These are phyloP conservation scores for Cryptotis parvus DNA, from an alignment of 2,113 vertebrate genomes.

Conservation along the genomic window DNA sequence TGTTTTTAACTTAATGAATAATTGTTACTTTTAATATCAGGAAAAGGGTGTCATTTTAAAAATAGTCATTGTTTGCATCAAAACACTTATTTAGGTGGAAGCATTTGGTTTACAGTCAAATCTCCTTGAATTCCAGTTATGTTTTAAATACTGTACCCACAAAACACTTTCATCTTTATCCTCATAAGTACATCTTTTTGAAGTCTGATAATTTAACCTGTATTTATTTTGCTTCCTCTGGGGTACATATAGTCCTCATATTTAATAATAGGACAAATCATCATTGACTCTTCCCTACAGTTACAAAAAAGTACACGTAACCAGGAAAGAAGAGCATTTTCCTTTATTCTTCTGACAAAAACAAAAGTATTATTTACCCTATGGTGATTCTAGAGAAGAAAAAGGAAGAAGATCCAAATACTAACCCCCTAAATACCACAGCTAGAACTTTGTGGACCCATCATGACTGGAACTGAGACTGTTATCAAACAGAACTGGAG, in stretches of 20 bases:
- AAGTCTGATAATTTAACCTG: constrained; percentile 25
- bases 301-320: neutral
- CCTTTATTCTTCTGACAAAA: constrained; percentile 32
- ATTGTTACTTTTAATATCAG: constrained; percentile 46
- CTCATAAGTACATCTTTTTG: neutral
- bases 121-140: constrained; percentile 10
- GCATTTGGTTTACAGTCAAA: constrained; percentile 13
- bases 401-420: neutral
- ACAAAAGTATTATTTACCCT: neutral
- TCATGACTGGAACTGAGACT: neutral
- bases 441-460: neutral
- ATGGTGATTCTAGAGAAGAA: neutral
- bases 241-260: neutral
- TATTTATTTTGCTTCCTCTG: constrained; percentile 57
- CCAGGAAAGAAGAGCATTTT: neutral
- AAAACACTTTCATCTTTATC: constrained; percentile 23
- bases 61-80: constrained; percentile 33
- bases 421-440: neutral
- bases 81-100: constrained; percentile 41
- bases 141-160: neutral
- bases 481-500: too few relatives aligned
- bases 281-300: neutral
- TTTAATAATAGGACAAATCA: constrained; percentile 12
- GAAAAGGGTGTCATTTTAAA: constrained; percentile 10
- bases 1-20: constrained; percentile 35